Base-by-base conservation (phyloP, 2,113 vertebrate genomes). In the Axis porcinus region DNA sequence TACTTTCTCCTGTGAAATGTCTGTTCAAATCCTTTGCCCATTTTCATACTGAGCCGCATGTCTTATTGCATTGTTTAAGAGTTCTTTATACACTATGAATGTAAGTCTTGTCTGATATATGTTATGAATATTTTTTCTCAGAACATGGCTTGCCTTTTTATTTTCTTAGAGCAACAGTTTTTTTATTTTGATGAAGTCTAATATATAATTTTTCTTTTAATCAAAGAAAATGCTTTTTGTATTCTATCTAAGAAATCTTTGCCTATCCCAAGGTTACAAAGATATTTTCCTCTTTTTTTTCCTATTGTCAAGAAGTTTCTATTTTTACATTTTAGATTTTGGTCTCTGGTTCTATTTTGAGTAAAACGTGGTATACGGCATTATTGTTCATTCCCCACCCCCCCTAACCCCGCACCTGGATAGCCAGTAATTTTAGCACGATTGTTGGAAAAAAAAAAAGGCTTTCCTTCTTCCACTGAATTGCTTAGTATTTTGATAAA, bases 111-210 rank as follows among this genome's bases (percentile, higher is more conserved):
- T 67, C n/a, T 83, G 36, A 57, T 17, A 55, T n/a, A 55, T 45
- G 8, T 45, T 70, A 55, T 54, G 19, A 76, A 57, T 78, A 78
- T 57, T 78, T 76, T n/a, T 45, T 43, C 52, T 54, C 36, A 47
- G 67, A 54, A 92, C 33, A 30, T 57, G 58, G 36, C 47, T 70
- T 83, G 19, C 50, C 36, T 67, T 70, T 92, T 92, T 36, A 55
- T 25, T 84, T 92, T 70, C 28, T 70, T 70, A 55, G 58, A 54
- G 13, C 79, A 92, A 84, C 5, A 43, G 17, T 84, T 67, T 82
- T 83, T 83, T 67, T 43, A 82, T 62, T 81, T 89, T 89, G 50
- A 43, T 82, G 5, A 81, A 30, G 43, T 30, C 33, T 21, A 62
- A 17, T 40, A 13, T 62, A 50, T 28, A 60, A 19, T 81, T 81